Base-by-base conservation (phyloP, 1,140 invertebrate genomes). In the Eriocheir sinensis region DNA sequence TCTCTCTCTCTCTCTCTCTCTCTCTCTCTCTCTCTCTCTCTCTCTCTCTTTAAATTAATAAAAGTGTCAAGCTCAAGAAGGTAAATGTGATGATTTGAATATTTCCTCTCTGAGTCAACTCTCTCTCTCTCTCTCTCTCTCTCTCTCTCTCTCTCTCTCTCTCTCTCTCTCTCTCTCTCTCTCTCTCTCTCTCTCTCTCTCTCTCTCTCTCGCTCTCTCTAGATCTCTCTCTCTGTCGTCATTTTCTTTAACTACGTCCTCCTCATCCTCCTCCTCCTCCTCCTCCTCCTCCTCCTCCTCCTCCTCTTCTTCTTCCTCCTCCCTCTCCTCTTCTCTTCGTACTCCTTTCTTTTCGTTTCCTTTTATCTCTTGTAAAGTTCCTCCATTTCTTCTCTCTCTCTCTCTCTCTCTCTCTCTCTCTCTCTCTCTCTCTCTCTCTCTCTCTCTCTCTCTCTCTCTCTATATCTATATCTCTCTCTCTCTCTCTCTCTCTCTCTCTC, bases 61-160 rank as follows among this genome's bases (percentile, higher is more conserved):
- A 53, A 53, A 21, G 21, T 53, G 21, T 9, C 21, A n/a, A n/a
- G 48, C 12, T 53, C 21, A 12, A 53, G 48, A 12, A 53, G 21
- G 48, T 17, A 53, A 9, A 21, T 53, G 48, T 9, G 21, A 21
- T 17, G 48, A 53, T 17, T 38, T n/a, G n/a, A n/a, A n/a, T 83
- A 15, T n/a, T 38, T n/a, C 12, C 36, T 83, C 81, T 83, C n/a
- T 12, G 12, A 34, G n/a, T 83, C 12, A 12, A 15, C 81, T 15
- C 81, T 83, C 30, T 38, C 81, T 34, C 81, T 34, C 81, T 34
- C 81, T 34, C 81, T 83, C 81, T 83, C 36, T 83, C 81, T 83
- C 81, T 83, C 81, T 83, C 81, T 83, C 81, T 83, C 81, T 83
- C 81, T 83, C 81, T 83, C 81, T 83, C 81, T 83, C 81, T 83